Evolutionary conservation across 2,797 vertebrate genomes (phyloP).

Genomic region (Sebastes matsubarae): DNA sequence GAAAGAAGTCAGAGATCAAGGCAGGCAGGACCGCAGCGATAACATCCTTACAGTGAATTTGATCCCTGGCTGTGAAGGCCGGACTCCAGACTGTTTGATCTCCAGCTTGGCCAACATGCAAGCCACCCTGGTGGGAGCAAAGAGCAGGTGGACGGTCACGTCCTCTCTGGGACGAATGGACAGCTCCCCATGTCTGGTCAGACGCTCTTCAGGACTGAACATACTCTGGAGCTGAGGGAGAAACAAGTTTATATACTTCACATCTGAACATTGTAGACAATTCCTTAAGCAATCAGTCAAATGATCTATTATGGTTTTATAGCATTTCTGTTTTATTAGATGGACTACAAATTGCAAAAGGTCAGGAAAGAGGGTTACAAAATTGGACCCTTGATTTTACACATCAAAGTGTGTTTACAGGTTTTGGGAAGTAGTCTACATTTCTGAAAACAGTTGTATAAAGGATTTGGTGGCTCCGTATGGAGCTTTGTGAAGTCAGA

Average conservation of each 20-base stretch:
- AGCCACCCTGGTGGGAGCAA: slow-evolving; percentile 91
- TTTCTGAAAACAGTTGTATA: not conserved
- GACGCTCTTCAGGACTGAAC: slow-evolving; percentile 90
- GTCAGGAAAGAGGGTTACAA: not conserved
- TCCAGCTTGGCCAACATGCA: slow-evolving; percentile 96
- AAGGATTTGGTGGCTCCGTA: not conserved
- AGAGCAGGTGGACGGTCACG: slow-evolving; percentile 87
- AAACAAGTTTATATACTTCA: not conserved
- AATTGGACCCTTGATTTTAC: not conserved
- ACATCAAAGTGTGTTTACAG: not conserved
- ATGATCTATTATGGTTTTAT: not conserved
- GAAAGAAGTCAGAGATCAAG: not conserved
- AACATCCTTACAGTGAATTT: slow-evolving; percentile 92
- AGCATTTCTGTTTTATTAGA: not conserved
- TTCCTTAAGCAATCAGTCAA: not conserved
- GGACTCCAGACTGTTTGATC: slow-evolving; percentile 92
- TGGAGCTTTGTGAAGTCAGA: too few relatives aligned
- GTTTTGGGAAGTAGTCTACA: not conserved
- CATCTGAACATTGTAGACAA: not conserved
- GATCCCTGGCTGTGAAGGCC: slow-evolving; percentile 87
- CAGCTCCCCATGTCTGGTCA: slow-evolving; percentile 89
- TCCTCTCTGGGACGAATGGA: slow-evolving; percentile 92
- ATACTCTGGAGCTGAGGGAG: slow-evolving; percentile 89
- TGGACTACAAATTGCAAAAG: not conserved
- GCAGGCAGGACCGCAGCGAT: not conserved